Conservation (phyloP, 2,888 invertebrate species). For the Epinotia ramella region DNA sequence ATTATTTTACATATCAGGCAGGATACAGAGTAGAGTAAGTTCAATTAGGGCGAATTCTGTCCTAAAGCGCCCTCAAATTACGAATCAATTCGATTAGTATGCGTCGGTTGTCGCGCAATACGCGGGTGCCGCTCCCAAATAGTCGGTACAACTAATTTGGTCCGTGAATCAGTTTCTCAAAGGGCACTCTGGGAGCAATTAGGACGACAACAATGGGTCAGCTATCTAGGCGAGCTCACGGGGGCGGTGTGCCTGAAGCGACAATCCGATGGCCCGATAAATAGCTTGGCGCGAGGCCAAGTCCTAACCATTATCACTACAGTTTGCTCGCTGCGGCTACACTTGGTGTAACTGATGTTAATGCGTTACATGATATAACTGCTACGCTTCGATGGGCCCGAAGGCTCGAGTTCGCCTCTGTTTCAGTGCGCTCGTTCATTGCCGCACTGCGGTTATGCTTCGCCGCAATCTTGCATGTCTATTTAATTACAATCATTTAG, state of each 20-base stretch:
- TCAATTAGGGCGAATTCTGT: conserved; percentile 26
- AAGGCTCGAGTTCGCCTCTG: conserved; percentile 15
- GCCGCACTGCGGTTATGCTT: conserved; percentile 25
- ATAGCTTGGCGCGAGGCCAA: conserved; percentile 62
- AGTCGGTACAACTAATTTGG: conserved; percentile 54
- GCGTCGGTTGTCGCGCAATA: conserved; percentile 32
- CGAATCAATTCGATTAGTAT: conserved; percentile 36
- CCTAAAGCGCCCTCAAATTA: conserved; percentile 14
- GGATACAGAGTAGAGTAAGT: too few relatives aligned
- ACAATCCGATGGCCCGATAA: conserved; percentile 48
- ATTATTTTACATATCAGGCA: too few relatives aligned
- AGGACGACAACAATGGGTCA: conserved; percentile 67
- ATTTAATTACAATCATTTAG: conserved; percentile 11
- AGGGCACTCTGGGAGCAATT: conserved; percentile 63
- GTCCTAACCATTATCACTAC: conserved; percentile 49
- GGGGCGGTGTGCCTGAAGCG: conserved; percentile 48
- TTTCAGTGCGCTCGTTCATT: conserved; percentile 5
- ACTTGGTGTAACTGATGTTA: conserved; percentile 43
- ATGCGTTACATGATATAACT: conserved; percentile 47
- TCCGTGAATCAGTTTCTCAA: conserved; percentile 67
- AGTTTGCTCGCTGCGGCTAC: conserved; percentile 34
- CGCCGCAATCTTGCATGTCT: conserved; percentile 20
- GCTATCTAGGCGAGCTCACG: conserved; percentile 58
- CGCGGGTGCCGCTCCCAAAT: conserved; percentile 33
- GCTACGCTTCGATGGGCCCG: conserved; percentile 27